Conservation (phyloP, 2,113 vertebrate genomes). For the Motacilla alba region DNA sequence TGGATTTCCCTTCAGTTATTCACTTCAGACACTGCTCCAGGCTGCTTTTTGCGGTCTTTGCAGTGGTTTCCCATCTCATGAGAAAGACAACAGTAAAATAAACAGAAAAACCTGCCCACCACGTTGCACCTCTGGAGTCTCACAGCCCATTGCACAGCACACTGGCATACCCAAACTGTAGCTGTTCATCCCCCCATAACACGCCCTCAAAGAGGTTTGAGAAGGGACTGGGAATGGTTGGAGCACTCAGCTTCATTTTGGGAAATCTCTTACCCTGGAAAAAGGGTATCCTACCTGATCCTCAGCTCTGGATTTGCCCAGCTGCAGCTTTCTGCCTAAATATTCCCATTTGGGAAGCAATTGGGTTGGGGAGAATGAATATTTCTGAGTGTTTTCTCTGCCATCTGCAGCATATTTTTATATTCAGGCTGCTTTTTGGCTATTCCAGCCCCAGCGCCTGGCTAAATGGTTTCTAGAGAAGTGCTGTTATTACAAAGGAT, state of each 20-base stretch:
- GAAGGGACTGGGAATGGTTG: not conserved
- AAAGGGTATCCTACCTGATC: not conserved
- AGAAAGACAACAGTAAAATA: constrained; percentile 18
- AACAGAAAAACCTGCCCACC: not conserved
- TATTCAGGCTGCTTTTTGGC: not conserved
- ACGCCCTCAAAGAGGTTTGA: not conserved
- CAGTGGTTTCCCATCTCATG: not conserved
- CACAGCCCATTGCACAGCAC: not conserved
- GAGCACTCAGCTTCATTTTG: not conserved
- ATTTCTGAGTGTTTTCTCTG: not conserved
- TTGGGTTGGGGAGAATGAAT: accelerated
- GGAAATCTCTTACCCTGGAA: not conserved
- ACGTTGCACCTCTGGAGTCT: not conserved
- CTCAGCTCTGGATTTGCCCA: not conserved
- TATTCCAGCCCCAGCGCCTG: not conserved
- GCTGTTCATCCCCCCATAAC: accelerated
- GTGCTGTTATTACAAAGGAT: constrained; percentile 6
- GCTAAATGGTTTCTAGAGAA: not conserved
- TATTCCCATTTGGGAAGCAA: not conserved
- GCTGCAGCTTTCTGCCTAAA: not conserved
- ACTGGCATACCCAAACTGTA: not conserved
- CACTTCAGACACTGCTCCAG: not conserved
- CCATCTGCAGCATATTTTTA: not conserved
- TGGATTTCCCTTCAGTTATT: constrained; percentile 25
- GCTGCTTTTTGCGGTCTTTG: constrained; percentile 4